Conservation (phyloP, 2,797 vertebrate species). For the Pseudochromis fuscus region DNA sequence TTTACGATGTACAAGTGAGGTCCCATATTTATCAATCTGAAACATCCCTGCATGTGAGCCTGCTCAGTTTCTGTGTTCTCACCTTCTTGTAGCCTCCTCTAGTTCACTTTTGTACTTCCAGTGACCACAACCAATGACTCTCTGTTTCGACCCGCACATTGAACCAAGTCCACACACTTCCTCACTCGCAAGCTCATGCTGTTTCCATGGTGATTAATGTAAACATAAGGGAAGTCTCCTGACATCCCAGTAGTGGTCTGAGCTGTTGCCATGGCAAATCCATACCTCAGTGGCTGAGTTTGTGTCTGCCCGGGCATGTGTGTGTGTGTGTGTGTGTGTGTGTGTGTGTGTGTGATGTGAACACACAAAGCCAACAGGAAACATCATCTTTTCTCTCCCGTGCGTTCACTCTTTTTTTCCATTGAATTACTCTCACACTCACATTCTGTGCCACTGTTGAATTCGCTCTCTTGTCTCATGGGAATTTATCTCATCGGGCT, state of each 20-base stretch:
- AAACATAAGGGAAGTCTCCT: conserved; percentile 64
- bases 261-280: conserved; percentile 72
- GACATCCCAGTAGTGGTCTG: conserved; percentile 41
- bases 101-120: neutral
- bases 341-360: conserved; percentile 17
- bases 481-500: neutral
- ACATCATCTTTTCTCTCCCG: conserved; percentile 19
- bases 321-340: neutral
- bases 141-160: neutral
- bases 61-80: too few relatives aligned
- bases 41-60: neutral
- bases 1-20: too few relatives aligned
- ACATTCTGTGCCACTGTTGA: neutral
- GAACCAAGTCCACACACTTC: neutral
- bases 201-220: conserved; percentile 64
- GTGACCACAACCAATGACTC: neutral
- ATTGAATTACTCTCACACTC: conserved; percentile 1
- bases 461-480: neutral
- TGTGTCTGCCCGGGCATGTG: conserved; percentile 16
- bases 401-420: conserved; percentile 23
- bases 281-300: conserved; percentile 32
- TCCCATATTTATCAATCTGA: too few relatives aligned
- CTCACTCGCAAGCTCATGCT: conserved; percentile 2
- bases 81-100: too few relatives aligned
- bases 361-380: conserved; percentile 17